Evolutionary conservation across 1,140 invertebrate genomes (phyloP).

Genomic region (Megalonaias nervosa): DNA sequence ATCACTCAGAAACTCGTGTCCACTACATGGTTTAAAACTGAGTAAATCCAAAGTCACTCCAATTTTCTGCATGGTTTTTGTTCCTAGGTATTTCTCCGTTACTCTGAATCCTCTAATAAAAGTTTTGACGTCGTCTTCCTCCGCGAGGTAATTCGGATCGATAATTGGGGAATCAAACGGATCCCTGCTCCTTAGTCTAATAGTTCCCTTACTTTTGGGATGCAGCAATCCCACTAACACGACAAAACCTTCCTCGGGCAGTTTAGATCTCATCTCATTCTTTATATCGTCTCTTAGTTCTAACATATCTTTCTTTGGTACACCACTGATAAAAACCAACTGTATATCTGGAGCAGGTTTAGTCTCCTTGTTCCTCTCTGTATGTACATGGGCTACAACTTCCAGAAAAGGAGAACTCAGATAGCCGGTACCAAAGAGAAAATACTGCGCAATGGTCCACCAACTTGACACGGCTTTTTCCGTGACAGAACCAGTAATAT

Average conservation of each 20-base stretch:
- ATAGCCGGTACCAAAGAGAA: background rate
- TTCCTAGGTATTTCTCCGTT: conserved; percentile 13
- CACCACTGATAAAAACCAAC: no score
- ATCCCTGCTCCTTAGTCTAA: conserved; percentile 73
- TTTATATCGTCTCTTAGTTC: no score
- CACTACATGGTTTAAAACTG: conserved; percentile 82
- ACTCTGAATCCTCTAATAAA: conserved; percentile 28
- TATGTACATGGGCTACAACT: no score
- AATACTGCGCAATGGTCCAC: background rate
- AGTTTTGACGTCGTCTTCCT: conserved; percentile 39
- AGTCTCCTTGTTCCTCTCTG: no score
- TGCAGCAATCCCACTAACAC: no score
- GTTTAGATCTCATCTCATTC: no score
- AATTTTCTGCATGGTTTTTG: conserved; percentile 26
- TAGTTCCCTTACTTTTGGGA: conserved; percentile 55
- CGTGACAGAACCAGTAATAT: conserved; percentile 2
- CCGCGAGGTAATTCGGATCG: conserved; percentile 76
- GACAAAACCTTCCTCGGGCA: no score
- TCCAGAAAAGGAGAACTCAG: no score
- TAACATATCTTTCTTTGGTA: no score
- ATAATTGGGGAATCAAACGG: conserved; percentile 86
- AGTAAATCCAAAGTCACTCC: conserved; percentile 9
- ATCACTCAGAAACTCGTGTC: conserved; percentile 60
- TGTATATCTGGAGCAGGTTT: no score
- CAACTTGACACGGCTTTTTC: background rate